Evolutionary conservation across 2,888 invertebrate genomes (phyloP).

Genomic region (Drosophila recens): DNA sequence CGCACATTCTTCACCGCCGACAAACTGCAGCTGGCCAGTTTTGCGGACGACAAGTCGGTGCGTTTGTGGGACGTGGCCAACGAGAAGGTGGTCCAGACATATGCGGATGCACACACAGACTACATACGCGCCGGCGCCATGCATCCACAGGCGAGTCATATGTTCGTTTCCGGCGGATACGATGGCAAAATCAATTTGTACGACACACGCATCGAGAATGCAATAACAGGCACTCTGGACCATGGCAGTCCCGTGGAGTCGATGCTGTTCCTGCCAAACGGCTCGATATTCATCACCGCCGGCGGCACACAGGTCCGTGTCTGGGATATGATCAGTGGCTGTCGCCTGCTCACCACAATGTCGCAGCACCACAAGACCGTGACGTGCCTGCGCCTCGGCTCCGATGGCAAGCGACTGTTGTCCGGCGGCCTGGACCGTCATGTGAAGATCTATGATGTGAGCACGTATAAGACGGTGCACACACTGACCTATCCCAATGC

Average conservation of each 20-base stretch:
- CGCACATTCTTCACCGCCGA: slow-evolving; percentile 93
- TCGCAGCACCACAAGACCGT: slow-evolving; percentile 98
- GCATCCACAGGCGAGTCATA: slow-evolving; percentile 91
- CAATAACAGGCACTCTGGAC: slow-evolving; percentile 88
- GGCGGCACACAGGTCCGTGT: slow-evolving; percentile 96
- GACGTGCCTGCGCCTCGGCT: slow-evolving; percentile 93
- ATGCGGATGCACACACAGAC: slow-evolving; percentile 89
- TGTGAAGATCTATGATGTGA: slow-evolving; percentile 96
- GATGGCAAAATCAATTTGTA: slow-evolving; percentile 95
- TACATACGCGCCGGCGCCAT: slow-evolving; percentile 94
- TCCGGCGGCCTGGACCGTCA: slow-evolving; percentile 97
- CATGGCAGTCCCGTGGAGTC: slow-evolving; percentile 97
- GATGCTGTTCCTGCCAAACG: slow-evolving; percentile 93
- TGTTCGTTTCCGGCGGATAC: slow-evolving; percentile 94
- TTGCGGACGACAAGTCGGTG: slow-evolving; percentile 95
- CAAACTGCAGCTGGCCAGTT: slow-evolving; percentile 92
- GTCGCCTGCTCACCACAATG: slow-evolving; percentile 91
- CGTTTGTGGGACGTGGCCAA: slow-evolving; percentile 96
- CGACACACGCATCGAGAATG: slow-evolving; percentile 91
- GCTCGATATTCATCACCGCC: slow-evolving; percentile 95
- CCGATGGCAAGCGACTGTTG: slow-evolving; percentile 92
- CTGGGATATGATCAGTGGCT: slow-evolving; percentile 95
- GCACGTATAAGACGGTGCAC: slow-evolving; percentile 94
- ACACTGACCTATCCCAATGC: slow-evolving; percentile 96
- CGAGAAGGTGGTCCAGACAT: slow-evolving; percentile 90